Conservation (phyloP, 2,797 vertebrate genomes). For the Anguilla obscura region DNA sequence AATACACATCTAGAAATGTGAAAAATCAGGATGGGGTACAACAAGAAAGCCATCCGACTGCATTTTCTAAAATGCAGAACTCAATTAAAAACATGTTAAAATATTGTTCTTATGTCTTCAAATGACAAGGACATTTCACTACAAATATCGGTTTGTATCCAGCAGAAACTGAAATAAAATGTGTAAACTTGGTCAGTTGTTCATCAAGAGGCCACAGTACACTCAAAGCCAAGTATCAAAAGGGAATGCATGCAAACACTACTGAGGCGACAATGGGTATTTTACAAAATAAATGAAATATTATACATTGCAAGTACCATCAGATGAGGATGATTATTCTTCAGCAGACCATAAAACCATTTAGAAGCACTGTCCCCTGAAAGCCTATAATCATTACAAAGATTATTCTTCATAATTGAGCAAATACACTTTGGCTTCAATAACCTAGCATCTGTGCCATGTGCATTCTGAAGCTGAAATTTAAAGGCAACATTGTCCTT, state of each 20-base stretch:
- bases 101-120: constrained; percentile 18
- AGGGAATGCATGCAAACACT: constrained; percentile 65
- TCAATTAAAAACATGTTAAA: constrained; percentile 39
- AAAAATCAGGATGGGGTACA: constrained; percentile 43
- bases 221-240: constrained; percentile 63
- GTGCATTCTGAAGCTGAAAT: constrained; percentile 7
- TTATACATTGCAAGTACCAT: background rate
- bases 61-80: constrained; percentile 27
- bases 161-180: constrained; percentile 48
- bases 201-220: constrained; percentile 63
- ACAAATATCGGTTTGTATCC: constrained; percentile 46
- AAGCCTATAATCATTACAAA: background rate
- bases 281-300: background rate
- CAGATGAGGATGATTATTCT: background rate
- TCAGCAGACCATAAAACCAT: background rate
- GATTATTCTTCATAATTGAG: background rate
- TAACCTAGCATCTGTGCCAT: background rate
- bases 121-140: constrained; percentile 24
- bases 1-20: constrained; percentile 41
- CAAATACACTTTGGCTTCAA: background rate
- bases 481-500: background rate
- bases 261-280: background rate
- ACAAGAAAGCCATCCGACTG: constrained; percentile 31
- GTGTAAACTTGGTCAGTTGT: constrained; percentile 70
- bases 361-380: background rate